Base-by-base conservation (phyloP, 53 echinoderm and acorn worm genomes). In the Apostichopus leukothele region DNA sequence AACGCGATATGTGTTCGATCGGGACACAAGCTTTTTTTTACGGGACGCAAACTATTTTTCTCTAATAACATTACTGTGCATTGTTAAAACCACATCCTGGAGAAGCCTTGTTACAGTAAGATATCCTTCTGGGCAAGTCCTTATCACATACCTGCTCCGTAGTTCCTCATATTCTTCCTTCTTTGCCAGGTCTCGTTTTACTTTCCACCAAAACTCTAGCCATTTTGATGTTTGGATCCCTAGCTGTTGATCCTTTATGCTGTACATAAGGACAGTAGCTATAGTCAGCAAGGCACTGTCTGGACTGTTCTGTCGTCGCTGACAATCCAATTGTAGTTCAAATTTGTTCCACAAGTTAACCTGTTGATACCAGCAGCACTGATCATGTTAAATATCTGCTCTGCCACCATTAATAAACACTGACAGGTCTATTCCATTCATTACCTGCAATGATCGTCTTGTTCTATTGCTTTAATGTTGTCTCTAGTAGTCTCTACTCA, bases 291-390 rank as follows among this genome's bases (percentile, higher is more conserved):
- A 93, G 78, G 99, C 99, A 54, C 93, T 88, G 10, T 52, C 53
- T 13, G 90, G 87, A 55, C 88, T 90, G 25, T 90, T 83, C 9
- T 89, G 92, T 77, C 96, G 93, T 7, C 96, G 79, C 76, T 99
- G 99, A 59, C 96, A 96, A 91, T 96, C 96, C 59, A 96, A 89
- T 5, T 95, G 92, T 11, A 99, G 86, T 80, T 98, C 99, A 88
- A 94, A 92, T 86, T 96, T 96, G 63, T 61, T 60, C 85, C 84
- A 90, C 83, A 83, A 67, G 53, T 67, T 73, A 71, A 89, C 81
- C 89, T 89, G 71, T 71, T 16, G 20, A 19, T n/a, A 71, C 71
- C 71, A 71, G n/a, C 18, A 71, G 18, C 14, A 57, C 57, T 57
- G 57, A 9, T 9, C 57, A 57, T 57, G 10, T 57, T 57, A 57